A percentile compares a stretch with the other conserved stretches of the same genome.
These are phyloP conservation scores for Coturnix japonica DNA, from an alignment of 2,113 vertebrate species.

Conservation along the genomic window DNA sequence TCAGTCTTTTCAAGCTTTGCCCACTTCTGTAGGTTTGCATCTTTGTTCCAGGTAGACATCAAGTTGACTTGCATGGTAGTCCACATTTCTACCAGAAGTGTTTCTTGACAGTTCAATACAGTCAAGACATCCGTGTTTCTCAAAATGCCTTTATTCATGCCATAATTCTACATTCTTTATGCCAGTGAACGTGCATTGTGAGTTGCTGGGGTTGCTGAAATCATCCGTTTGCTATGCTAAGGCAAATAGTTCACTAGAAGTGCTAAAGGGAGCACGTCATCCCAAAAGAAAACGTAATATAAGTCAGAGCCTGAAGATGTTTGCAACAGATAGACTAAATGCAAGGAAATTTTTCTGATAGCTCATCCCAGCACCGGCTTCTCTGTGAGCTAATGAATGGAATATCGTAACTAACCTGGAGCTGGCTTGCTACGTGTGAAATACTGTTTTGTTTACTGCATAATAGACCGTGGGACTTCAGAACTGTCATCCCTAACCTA, in stretches of 20 bases:
- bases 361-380: neutral
- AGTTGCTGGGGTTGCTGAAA: neutral
- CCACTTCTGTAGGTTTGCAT: neutral
- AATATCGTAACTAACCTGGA: neutral
- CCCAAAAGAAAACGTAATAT: neutral
- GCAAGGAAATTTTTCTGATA: neutral
- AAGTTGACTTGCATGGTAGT: neutral
- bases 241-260: neutral
- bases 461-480: neutral
- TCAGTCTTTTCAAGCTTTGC: neutral
- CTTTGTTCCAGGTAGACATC: neutral
- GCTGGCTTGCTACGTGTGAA: neutral
- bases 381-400: neutral
- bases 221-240: neutral
- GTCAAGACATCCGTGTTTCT: neutral
- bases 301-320: neutral
- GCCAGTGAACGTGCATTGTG: neutral
- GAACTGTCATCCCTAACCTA: neutral
- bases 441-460: neutral
- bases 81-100: neutral
- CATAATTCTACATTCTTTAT: neutral
- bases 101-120: neutral
- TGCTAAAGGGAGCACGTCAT: neutral
- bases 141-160: slow-evolving; percentile 36
- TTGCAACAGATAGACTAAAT: neutral